Evolutionary conservation across 2,113 vertebrate genomes (phyloP).

Genomic region (Microtus ochrogaster): DNA sequence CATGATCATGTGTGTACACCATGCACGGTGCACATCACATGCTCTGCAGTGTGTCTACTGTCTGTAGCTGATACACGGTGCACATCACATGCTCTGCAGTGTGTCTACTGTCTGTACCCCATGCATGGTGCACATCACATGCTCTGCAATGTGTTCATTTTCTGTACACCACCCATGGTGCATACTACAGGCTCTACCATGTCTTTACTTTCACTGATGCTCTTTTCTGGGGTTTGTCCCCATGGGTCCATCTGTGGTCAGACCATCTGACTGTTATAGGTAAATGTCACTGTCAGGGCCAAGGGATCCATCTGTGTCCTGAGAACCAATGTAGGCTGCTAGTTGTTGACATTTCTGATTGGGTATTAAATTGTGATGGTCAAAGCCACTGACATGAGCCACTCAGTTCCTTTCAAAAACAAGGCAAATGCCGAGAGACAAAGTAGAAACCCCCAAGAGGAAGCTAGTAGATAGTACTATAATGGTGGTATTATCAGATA

Average conservation of each 20-base stretch:
- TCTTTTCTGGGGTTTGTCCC: neutral
- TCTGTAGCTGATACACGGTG: neutral
- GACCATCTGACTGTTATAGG: neutral
- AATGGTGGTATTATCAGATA: neutral
- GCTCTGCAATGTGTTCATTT: no score
- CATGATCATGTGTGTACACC: neutral
- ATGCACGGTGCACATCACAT: neutral
- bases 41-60: neutral
- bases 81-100: neutral
- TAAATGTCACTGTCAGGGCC: neutral
- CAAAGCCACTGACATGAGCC: neutral
- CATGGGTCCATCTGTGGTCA: neutral
- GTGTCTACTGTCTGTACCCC: no score
- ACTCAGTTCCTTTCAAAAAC: neutral
- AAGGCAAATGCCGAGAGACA: neutral
- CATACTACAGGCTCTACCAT: neutral
- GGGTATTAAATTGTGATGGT: neutral
- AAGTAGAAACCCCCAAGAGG: neutral
- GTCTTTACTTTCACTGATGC: neutral
- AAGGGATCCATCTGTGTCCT: neutral
- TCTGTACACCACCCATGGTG: no score
- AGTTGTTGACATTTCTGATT: neutral
- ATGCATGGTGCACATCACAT: fast-evolving
- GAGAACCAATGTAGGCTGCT: neutral
- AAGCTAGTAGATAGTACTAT: neutral